Percentiles rank a stretch among this genome's conserved stretches.
These are phyloP conservation scores for Varroa destructor DNA, from an alignment of 1,140 invertebrate genomes.

Conservation along the genomic window DNA sequence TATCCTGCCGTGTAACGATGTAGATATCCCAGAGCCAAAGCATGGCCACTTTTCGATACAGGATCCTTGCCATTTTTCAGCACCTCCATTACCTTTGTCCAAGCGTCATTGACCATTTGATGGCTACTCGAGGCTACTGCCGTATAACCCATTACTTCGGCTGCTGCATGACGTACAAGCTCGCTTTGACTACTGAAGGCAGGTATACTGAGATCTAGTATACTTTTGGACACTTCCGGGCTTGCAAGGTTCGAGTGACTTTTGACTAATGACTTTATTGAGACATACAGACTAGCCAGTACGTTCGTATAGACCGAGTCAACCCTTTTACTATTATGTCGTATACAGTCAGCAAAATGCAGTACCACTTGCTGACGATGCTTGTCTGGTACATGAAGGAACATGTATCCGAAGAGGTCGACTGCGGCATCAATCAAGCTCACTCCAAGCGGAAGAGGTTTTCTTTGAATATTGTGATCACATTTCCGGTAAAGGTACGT, in stretches of 20 bases:
- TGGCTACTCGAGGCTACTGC: neutral
- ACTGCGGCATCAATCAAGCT: slow-evolving; percentile 91
- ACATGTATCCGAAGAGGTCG: slow-evolving; percentile 78
- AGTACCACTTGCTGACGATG: slow-evolving; percentile 90
- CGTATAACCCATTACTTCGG: slow-evolving; percentile 26
- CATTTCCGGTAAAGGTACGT: slow-evolving; percentile 65
- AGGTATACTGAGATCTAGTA: slow-evolving; percentile 9
- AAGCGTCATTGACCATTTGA: slow-evolving; percentile 30
- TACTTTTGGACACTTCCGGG: neutral
- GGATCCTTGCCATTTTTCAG: slow-evolving; percentile 75
- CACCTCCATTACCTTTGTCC: slow-evolving; percentile 35
- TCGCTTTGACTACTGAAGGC: slow-evolving; percentile 24
- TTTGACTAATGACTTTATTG: slow-evolving; percentile 19
- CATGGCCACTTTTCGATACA: slow-evolving; percentile 74
- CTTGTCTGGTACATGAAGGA: slow-evolving; percentile 82
- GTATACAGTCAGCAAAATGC: slow-evolving; percentile 87
- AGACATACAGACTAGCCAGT: slow-evolving; percentile 7
- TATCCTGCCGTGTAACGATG: slow-evolving; percentile 53
- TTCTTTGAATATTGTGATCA: slow-evolving; percentile 40
- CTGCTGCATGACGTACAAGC: slow-evolving; percentile 15
- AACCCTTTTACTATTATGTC: slow-evolving; percentile 44
- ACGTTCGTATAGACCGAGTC: slow-evolving; percentile 23
- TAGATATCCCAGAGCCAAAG: slow-evolving; percentile 76
- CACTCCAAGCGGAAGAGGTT: slow-evolving; percentile 69
- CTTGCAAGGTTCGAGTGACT: slow-evolving; percentile 15